Percentiles rank a stretch among this genome's conserved stretches.
These are phyloP conservation scores for Numenius arquata DNA, from an alignment of 2,113 vertebrate species.

Conservation along the genomic window DNA sequence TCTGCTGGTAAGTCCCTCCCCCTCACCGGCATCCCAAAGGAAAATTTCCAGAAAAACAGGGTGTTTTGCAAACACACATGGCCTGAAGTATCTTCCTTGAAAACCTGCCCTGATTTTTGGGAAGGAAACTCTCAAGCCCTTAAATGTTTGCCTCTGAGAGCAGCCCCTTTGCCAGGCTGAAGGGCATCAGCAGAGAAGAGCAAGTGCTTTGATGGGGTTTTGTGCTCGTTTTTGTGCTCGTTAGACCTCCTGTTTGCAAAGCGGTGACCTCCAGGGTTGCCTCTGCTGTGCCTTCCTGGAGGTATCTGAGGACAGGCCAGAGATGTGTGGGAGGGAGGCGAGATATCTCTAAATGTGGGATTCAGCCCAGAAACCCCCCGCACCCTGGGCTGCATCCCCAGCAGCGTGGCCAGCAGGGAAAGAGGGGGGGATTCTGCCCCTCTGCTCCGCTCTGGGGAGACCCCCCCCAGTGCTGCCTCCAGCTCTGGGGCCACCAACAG, in stretches of 20 bases:
- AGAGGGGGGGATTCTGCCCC: too few species aligned
- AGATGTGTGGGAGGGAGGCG: accelerated
- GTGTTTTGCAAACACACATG: accelerated
- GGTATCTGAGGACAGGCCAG: background rate
- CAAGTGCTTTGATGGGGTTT: background rate
- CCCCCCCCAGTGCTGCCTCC: too few species aligned
- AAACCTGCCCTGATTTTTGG: background rate
- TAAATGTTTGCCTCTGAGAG: background rate
- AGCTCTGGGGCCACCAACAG: too few species aligned
- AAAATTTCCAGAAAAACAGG: too few species aligned
- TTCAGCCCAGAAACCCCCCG: too few species aligned
- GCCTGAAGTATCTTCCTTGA: accelerated
- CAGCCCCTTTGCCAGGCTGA: background rate
- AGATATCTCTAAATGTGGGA: accelerated
- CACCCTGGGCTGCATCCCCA: too few species aligned
- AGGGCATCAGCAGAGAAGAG: background rate
- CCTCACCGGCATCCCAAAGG: accelerated
- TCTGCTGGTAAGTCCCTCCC: slow-evolving; percentile 85
- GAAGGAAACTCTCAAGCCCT: background rate
- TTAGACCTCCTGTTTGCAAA: background rate
- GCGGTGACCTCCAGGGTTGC: background rate
- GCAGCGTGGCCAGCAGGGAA: too few species aligned
- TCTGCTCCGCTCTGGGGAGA: too few species aligned
- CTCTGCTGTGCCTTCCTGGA: background rate
- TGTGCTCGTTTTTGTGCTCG: background rate